These are phyloP conservation scores for Rhabdophis nuchalis DNA, from an alignment of 2,797 vertebrate species.

Conservation along the genomic window DNA sequence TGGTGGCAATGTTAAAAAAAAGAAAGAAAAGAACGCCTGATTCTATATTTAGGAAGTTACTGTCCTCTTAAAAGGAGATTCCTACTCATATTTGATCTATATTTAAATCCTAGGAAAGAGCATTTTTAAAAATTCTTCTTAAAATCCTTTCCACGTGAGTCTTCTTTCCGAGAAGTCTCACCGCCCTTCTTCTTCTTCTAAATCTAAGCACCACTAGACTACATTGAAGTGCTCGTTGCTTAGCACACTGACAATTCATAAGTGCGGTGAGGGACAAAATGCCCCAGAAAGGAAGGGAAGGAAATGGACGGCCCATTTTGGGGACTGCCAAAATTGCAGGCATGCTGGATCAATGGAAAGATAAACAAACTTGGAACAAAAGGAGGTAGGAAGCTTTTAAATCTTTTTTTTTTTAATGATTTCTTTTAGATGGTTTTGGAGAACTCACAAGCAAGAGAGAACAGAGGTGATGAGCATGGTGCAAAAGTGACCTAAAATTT, in stretches of 20 bases:
- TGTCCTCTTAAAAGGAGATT: neutral
- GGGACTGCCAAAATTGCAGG: neutral
- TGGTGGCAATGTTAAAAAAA: slow-evolving; percentile 24
- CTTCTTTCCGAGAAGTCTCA: neutral
- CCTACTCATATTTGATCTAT: slow-evolving; percentile 40
- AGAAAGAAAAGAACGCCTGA: neutral
- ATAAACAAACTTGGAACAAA: slow-evolving; percentile 67
- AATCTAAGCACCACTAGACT: neutral
- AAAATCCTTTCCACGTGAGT: slow-evolving; percentile 41
- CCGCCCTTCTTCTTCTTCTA: neutral
- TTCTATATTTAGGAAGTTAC: neutral
- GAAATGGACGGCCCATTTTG: neutral
- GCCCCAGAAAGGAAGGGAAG: neutral
- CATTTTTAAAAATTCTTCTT: slow-evolving; percentile 7
- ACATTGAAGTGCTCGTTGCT: neutral
- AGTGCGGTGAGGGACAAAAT: neutral
- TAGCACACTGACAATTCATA: neutral
- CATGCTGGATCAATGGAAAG: slow-evolving; percentile 73
- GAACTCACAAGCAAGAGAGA: neutral
- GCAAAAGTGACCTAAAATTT: neutral
- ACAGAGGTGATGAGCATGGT: neutral
- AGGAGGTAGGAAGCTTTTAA: slow-evolving; percentile 59
- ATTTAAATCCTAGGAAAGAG: slow-evolving; percentile 45
- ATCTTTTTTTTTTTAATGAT: neutral
- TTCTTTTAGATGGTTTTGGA: neutral